Base-by-base conservation (phyloP, 2,113 vertebrate genomes). In the Oreochromis niloticus region DNA sequence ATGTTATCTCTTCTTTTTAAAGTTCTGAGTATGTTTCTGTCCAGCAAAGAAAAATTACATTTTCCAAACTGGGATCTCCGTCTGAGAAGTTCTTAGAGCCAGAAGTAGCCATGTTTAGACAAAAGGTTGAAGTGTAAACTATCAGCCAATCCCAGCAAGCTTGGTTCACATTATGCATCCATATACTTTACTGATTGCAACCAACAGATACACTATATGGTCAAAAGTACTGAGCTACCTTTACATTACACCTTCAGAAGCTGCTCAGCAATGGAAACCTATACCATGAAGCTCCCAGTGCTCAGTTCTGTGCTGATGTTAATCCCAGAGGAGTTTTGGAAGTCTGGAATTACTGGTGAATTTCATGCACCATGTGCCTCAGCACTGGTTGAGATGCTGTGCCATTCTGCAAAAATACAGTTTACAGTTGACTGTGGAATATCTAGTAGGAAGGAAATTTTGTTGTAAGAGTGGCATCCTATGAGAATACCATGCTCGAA, bases 401-500 rank as follows among this genome's bases (percentile, higher is more conserved):
- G n/a, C 22, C 7, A 27, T 24, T 73, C 27, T 10, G 41, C 22
- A 73, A 46, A 16, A 46, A 1, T 73, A 27, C 13, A 16, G 5
- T 16, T 68, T 68, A 68, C 36, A 3, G 36, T 22, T 68, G 7
- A 41, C 32, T 10, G 59, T 63, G 17, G 36, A 13, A 13, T 41
- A 41, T 41, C 4, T 0, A 41, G 36, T 22, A 68, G 6, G 63
- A 39, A 24, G n/a, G 63, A 68, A 0, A 68, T 68, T 41, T 0
- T 1, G 12, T 41, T 24, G 36, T 17, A 36, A 36, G 9, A 36
- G 59, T 63, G 59, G 9, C 30, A n/a, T 63, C 30, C 3, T 22
- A 0, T 41, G 0, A 68, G 9, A 41, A 39, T 39, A 13, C 34
- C 63, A 2, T 8, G 19, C 34, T 68, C 10, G 0, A 68, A 0